Percentiles rank a stretch among this genome's conserved stretches.
Conservation (phyloP, 2,797 vertebrate species). For the Semaprochilodus insignis region DNA sequence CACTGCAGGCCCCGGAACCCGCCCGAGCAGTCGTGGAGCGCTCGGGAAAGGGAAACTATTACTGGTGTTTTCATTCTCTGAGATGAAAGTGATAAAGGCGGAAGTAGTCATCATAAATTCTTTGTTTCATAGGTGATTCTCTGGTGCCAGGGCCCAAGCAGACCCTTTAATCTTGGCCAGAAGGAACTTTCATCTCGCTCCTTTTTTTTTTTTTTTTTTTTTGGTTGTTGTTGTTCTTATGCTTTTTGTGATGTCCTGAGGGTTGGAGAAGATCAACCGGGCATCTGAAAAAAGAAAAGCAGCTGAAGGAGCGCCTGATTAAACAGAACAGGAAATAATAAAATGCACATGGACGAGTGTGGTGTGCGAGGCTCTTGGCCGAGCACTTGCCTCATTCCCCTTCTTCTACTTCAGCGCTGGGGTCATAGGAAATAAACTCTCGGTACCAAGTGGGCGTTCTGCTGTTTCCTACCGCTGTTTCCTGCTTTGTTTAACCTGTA, state of each 20-base stretch:
- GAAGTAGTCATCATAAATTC: slow-evolving; percentile 82
- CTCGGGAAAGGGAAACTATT: slow-evolving; percentile 87
- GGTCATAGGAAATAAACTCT: slow-evolving; percentile 45
- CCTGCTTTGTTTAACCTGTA: neutral
- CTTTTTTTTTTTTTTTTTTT: neutral
- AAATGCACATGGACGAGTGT: slow-evolving; percentile 6
- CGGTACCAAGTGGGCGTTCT: slow-evolving; percentile 35
- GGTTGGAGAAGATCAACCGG: slow-evolving; percentile 45
- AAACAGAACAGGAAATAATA: slow-evolving; percentile 52
- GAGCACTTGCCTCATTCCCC: slow-evolving; percentile 10
- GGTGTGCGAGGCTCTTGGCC: slow-evolving; percentile 2
- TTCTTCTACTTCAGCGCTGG: slow-evolving; percentile 1
- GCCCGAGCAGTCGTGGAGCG: slow-evolving; percentile 78
- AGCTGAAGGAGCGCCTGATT: slow-evolving; percentile 40
- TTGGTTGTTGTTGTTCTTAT: neutral
- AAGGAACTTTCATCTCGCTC: slow-evolving; percentile 48
- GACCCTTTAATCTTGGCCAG: slow-evolving; percentile 60
- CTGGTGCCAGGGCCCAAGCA: slow-evolving; percentile 45
- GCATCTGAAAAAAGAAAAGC: slow-evolving; percentile 45
- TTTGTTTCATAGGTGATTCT: slow-evolving; percentile 75
- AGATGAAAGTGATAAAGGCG: slow-evolving; percentile 81
- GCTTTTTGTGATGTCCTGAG: slow-evolving; percentile 6
- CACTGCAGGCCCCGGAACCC: slow-evolving; percentile 75
- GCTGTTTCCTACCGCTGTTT: neutral
- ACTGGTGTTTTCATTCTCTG: slow-evolving; percentile 85